These are phyloP conservation scores for Cyanocitta stelleri DNA, from an alignment of 2,113 vertebrate species.

Conservation along the genomic window DNA sequence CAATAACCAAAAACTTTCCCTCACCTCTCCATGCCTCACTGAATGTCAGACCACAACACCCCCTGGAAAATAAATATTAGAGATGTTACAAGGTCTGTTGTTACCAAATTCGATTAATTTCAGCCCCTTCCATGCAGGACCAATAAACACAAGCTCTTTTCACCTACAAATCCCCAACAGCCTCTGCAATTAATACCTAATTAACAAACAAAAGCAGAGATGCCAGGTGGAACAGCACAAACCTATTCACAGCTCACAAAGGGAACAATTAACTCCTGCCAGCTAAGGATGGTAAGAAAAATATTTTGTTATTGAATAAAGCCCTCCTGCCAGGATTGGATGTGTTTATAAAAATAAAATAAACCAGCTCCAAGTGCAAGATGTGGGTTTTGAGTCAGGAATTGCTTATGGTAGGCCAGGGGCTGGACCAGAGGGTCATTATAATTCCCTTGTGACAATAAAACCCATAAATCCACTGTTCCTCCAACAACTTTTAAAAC, in stretches of 20 bases:
- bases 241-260: conserved; percentile 42
- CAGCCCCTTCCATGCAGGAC: neutral
- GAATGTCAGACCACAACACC: neutral
- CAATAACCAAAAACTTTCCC: conserved; percentile 47
- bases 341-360: neutral
- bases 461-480: neutral
- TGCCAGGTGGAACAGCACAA: conserved; percentile 64
- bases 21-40: neutral
- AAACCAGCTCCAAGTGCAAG: neutral
- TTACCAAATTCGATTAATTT: neutral
- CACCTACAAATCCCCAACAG: conserved; percentile 42
- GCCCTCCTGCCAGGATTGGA: neutral
- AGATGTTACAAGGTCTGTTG: neutral
- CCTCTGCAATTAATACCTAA: conserved; percentile 67
- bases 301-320: conserved; percentile 52
- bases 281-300: conserved; percentile 31
- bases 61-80: neutral
- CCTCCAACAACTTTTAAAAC: conserved; percentile 7
- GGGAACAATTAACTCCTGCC: conserved; percentile 59
- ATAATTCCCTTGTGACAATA: neutral
- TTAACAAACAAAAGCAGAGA: conserved; percentile 70
- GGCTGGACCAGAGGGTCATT: neutral
- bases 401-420: neutral
- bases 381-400: neutral
- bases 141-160: neutral